phyloP scores from a whole-genome alignment of 2,113 vertebrate species.

The Peromyscus leucopus region DNA sequence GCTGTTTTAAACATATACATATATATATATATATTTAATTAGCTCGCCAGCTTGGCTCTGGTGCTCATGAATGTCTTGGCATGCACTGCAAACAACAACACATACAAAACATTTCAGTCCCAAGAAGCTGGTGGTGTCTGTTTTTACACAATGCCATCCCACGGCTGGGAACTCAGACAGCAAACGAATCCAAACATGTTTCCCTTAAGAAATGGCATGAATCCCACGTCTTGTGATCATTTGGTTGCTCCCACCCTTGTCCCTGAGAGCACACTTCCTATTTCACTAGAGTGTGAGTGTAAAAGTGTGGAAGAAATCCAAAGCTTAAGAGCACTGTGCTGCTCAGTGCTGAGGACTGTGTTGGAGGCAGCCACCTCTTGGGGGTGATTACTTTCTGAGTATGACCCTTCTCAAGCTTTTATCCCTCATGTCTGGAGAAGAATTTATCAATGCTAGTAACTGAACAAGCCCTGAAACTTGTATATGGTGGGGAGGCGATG shows the following conservation, averaged over 20 bases:
- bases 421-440: neutral
- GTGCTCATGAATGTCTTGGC: conserved; percentile 90
- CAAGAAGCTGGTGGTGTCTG: conserved; percentile 78
- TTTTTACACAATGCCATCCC: conserved; percentile 77
- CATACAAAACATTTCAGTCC: conserved; percentile 91
- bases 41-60: conserved; percentile 90
- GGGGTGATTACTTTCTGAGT: neutral
- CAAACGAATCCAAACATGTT: conserved; percentile 55
- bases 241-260: neutral
- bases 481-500: neutral
- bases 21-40: conserved; percentile 88
- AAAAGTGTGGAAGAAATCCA: neutral
- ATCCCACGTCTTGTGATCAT: conserved; percentile 16
- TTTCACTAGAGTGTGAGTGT: neutral
- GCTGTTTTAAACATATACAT: conserved; percentile 91
- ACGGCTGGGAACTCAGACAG: conserved; percentile 13
- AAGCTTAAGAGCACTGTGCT: neutral
- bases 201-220: conserved; percentile 62
- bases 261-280: neutral
- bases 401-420: neutral
- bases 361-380: neutral
- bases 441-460: neutral
- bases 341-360: neutral
- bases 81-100: conserved; percentile 92
- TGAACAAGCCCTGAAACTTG: neutral